Evolutionary conservation across 2,888 invertebrate species (phyloP).

Genomic region (Meghimatium bilineatum): DNA sequence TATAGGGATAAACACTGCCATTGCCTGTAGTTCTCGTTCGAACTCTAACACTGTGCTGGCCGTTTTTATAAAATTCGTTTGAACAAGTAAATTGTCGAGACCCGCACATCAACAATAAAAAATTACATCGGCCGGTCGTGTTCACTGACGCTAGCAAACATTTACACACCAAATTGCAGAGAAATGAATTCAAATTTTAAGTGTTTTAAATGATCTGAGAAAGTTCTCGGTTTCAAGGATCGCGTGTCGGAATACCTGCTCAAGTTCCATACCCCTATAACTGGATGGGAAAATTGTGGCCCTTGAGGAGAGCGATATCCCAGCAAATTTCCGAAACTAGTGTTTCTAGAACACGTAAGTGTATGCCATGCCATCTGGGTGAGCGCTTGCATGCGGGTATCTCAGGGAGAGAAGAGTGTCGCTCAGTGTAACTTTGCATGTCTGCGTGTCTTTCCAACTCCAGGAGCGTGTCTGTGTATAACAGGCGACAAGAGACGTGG

Average conservation of each 20-base stretch:
- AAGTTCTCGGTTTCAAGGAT: background rate
- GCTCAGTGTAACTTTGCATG: constrained; percentile 36
- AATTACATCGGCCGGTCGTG: background rate
- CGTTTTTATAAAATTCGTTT: background rate
- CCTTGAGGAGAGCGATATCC: background rate
- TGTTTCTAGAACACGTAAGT: constrained; percentile 4
- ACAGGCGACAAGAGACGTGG: constrained; percentile 24
- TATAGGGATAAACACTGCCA: background rate
- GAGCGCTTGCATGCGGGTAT: constrained; percentile 32
- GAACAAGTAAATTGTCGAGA: background rate
- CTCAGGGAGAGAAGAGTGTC: background rate
- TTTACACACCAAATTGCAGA: background rate
- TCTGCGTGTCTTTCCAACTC: background rate
- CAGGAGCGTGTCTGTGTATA: constrained; percentile 7
- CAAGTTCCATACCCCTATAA: constrained; percentile 4
- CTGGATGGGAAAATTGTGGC: background rate
- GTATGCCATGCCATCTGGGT: constrained; percentile 31
- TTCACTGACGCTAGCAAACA: background rate
- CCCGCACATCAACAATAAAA: background rate
- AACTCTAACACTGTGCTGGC: background rate
- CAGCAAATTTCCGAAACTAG: background rate
- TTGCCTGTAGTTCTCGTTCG: background rate
- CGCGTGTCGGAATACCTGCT: background rate
- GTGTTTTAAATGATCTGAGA: constrained; percentile 25
- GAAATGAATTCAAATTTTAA: constrained; percentile 11